Evolutionary conservation across 2,113 vertebrate species (phyloP).

Genomic region (Fregata magnificens): DNA sequence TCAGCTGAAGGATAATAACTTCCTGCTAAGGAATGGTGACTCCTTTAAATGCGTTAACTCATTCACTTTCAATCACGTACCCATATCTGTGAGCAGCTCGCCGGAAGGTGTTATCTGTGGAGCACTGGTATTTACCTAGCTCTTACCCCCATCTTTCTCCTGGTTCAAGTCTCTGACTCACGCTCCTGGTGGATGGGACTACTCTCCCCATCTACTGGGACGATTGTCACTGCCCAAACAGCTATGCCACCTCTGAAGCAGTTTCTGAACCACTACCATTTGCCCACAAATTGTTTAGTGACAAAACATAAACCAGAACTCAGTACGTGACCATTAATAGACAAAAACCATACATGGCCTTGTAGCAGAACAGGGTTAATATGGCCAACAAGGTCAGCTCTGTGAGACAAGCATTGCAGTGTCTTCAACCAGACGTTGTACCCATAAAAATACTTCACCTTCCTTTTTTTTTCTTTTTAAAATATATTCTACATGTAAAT

Average conservation of each 20-base stretch:
- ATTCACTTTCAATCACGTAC: neutral
- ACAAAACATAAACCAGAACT: neutral
- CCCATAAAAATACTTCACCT: neutral
- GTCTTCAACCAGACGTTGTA: neutral
- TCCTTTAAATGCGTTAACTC: constrained; percentile 29
- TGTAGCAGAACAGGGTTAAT: neutral
- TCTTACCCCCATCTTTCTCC: neutral
- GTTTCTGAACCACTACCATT: neutral
- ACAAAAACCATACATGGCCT: neutral
- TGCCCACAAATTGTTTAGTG: neutral
- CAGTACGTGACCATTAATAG: neutral
- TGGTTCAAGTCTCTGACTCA: neutral
- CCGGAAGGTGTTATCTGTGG: neutral
- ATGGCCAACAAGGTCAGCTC: neutral
- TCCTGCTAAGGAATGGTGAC: constrained; percentile 15
- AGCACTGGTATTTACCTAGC: neutral
- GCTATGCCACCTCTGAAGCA: neutral
- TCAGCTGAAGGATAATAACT: constrained; percentile 41
- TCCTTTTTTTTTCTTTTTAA: neutral
- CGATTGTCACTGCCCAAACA: neutral
- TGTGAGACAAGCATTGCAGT: neutral
- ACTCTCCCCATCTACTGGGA: rapidly evolving
- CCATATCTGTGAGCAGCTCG: neutral
- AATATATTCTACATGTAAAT: neutral
- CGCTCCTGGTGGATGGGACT: neutral